Base-by-base conservation (phyloP, 30 jellyfish, hydroid and myxozoan species). In the Hydractinia echinata region DNA sequence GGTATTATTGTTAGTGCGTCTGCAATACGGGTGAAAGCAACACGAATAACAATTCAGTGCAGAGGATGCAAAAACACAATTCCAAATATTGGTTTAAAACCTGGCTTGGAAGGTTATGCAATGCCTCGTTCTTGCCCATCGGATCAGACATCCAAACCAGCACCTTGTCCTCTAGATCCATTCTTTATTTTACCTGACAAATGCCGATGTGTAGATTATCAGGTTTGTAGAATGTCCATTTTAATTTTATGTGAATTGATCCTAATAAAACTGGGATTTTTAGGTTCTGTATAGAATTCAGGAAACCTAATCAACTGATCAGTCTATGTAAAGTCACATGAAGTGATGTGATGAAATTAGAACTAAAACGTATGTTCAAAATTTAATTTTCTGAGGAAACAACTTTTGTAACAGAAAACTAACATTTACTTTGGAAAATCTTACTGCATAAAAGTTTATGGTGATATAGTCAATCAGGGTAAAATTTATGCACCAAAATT, bases 101-200 rank as follows among this genome's bases (percentile, higher is more conserved):
- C 97, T 10, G 99, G 99, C 5, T 77, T 95, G 21, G 99, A 95
- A 72, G 97, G 97, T 10, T 89, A 89, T 72, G 96, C 92, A 0
- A 77, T 95, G 92, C 99, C 99, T 73, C 67, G 99, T 15, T 79
- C 82, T 11, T 95, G 99, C 74, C 97, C 97, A 54, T 53, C 99
- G 5, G 97, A 94, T 66, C 97, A 89, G 53, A 87, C 97, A 16
- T 91, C 98, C 51, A 89, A 95, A 66, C 97, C 97, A 11, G 87
- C 87, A 52, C 99, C 96, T 4, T 95, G 99, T 84, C 99, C 99
- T 5, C 84, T 95, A 18, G 99, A 95, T 73, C 99, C 99, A 21
- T 95, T 88, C 76, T 95, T 89, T 67, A 90, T 95, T 30, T 76
- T 95, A 39, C 99, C 99, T 5, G 99, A 95, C 85, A 95, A 95